These are phyloP conservation scores for Rachycentron canadum DNA, from an alignment of 2,797 vertebrate species.

Conservation along the genomic window DNA sequence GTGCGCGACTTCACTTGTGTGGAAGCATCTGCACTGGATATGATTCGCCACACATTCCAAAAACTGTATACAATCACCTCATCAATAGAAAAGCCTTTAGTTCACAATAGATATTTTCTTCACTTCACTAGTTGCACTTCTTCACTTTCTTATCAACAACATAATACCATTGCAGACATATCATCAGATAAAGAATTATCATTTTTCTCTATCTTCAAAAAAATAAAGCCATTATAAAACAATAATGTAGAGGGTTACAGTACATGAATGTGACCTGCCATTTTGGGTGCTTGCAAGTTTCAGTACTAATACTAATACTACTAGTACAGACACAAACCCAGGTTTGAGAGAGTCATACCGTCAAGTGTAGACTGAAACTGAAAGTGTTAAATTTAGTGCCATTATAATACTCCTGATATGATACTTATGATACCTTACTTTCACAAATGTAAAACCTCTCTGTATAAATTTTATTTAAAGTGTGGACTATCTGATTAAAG, in stretches of 20 bases:
- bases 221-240: not conserved
- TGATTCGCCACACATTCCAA: not conserved
- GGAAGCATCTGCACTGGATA: not conserved
- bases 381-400: not conserved
- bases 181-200: not conserved
- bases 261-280: not conserved
- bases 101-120: too few relatives aligned
- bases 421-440: not conserved
- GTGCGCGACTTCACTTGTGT: not conserved
- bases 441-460: not conserved
- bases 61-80: not conserved
- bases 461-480: not conserved
- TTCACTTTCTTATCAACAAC: not conserved
- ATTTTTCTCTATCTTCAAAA: not conserved
- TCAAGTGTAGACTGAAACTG: not conserved
- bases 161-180: not conserved
- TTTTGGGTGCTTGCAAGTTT: not conserved
- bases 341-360: not conserved
- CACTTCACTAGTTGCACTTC: too few relatives aligned
- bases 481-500: not conserved
- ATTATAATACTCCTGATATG: not conserved
- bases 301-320: too few relatives aligned
- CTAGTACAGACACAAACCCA: not conserved
- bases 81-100: too few relatives aligned
- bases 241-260: not conserved